A percentile compares a stretch with the other conserved stretches of the same genome.
These are phyloP conservation scores for Sycobia sp. DNA, from an alignment of 1,140 invertebrate species.

Conservation along the genomic window DNA sequence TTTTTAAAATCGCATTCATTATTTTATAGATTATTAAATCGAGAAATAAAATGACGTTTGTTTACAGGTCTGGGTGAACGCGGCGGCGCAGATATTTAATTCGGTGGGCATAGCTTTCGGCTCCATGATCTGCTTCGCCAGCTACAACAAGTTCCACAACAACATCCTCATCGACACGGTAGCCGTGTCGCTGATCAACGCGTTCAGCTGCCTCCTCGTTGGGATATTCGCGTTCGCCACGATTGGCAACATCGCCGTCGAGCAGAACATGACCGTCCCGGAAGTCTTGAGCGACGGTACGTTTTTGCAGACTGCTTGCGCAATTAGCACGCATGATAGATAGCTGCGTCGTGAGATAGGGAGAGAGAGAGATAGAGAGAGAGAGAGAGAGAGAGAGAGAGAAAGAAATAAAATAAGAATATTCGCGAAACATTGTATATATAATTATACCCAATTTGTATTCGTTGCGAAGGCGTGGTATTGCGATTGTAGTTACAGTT, in stretches of 20 bases:
- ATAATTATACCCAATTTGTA: too few species aligned
- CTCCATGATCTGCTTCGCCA: slow-evolving; percentile 93
- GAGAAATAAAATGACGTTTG: too few species aligned
- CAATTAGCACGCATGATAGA: neutral
- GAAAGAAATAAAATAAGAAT: too few species aligned
- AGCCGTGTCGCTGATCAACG: slow-evolving; percentile 81
- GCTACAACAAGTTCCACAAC: slow-evolving; percentile 92
- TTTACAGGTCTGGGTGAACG: slow-evolving; percentile 84
- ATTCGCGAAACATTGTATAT: too few species aligned
- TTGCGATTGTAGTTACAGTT: too few species aligned
- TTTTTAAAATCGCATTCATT: too few species aligned
- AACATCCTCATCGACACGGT: slow-evolving; percentile 85
- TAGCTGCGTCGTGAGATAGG: too few species aligned
- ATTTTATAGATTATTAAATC: too few species aligned
- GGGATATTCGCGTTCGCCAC: slow-evolving; percentile 88
- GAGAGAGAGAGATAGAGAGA: too few species aligned
- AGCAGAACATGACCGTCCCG: slow-evolving; percentile 78
- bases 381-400: too few species aligned
- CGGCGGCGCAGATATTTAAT: slow-evolving; percentile 91
- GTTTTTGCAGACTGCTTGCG: slow-evolving; percentile 40
- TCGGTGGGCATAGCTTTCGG: slow-evolving; percentile 91
- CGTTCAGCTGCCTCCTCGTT: slow-evolving; percentile 81
- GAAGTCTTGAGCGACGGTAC: slow-evolving; percentile 84
- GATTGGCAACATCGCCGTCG: slow-evolving; percentile 82
- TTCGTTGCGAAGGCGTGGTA: too few species aligned